Conservation (phyloP, 2,888 invertebrate genomes). For the Trilocha varians region DNA sequence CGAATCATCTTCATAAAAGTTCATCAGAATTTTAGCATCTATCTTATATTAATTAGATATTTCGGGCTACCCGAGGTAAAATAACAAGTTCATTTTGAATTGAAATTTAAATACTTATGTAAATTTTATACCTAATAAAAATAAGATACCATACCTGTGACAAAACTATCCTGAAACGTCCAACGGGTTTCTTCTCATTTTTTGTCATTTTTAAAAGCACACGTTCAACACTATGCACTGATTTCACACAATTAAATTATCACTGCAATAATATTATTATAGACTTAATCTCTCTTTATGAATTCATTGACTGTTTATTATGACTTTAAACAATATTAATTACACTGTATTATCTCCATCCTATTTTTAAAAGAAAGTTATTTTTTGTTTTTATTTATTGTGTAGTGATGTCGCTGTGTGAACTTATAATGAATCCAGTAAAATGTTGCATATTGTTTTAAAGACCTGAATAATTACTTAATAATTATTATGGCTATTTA, state of each 20-base stretch:
- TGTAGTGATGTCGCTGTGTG: too few relatives aligned
- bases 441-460: too few relatives aligned
- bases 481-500: too few relatives aligned
- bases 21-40: too few relatives aligned
- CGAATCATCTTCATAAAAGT: too few relatives aligned
- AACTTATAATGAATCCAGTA: too few relatives aligned
- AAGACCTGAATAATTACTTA: too few relatives aligned
- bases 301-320: neutral
- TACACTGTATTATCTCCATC: neutral
- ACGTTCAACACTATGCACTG: neutral
- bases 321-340: neutral
- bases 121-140: slow-evolving; percentile 1
- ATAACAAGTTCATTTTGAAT: too few relatives aligned
- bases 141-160: slow-evolving; percentile 7
- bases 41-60: too few relatives aligned
- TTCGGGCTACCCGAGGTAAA: too few relatives aligned
- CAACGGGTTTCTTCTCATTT: slow-evolving; percentile 4
- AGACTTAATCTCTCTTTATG: neutral
- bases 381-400: too few relatives aligned
- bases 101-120: neutral
- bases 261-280: neutral
- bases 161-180: slow-evolving; percentile 6
- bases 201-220: slow-evolving; percentile 1
- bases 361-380: too few relatives aligned
- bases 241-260: neutral